Conservation (phyloP, 2,113 vertebrate genomes). For the Raja brachyura region DNA sequence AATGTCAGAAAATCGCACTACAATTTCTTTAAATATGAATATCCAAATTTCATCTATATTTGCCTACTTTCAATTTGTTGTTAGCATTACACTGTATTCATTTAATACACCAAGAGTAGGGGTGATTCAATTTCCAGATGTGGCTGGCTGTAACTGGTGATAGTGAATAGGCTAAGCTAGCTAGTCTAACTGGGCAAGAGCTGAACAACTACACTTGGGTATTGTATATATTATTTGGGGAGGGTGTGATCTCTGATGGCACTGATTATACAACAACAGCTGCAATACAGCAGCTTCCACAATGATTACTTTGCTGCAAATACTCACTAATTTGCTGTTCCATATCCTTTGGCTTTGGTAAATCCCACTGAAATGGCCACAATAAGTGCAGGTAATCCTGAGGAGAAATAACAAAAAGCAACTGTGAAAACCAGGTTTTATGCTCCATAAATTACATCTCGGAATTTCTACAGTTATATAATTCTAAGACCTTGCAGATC, state of each 20-base stretch:
- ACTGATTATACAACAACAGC: background rate
- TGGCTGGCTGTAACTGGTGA: background rate
- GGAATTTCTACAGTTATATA: background rate
- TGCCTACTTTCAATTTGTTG: too few relatives aligned
- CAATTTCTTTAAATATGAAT: too few relatives aligned
- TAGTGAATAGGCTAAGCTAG: background rate
- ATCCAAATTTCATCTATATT: too few relatives aligned
- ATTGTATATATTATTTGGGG: too few relatives aligned
- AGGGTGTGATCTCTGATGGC: background rate
- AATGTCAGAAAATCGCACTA: too few relatives aligned
- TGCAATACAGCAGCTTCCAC: background rate
- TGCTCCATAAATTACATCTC: background rate
- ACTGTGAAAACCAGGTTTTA: background rate
- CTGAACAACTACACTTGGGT: too few relatives aligned
- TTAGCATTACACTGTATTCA: too few relatives aligned
- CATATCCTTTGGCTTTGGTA: constrained; percentile 89
- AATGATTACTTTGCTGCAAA: background rate
- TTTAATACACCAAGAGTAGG: too few relatives aligned
- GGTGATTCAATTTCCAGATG: too few relatives aligned
- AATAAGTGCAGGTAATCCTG: constrained; percentile 80
- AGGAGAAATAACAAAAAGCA: constrained; percentile 36
- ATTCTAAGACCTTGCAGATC: background rate
- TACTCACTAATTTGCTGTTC: constrained; percentile 86
- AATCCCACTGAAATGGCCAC: constrained; percentile 90
- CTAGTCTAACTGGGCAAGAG: background rate